These are phyloP conservation scores for Pseudococcus jackbeardsleyi DNA, from an alignment of 2,888 invertebrate species.

Conservation along the genomic window DNA sequence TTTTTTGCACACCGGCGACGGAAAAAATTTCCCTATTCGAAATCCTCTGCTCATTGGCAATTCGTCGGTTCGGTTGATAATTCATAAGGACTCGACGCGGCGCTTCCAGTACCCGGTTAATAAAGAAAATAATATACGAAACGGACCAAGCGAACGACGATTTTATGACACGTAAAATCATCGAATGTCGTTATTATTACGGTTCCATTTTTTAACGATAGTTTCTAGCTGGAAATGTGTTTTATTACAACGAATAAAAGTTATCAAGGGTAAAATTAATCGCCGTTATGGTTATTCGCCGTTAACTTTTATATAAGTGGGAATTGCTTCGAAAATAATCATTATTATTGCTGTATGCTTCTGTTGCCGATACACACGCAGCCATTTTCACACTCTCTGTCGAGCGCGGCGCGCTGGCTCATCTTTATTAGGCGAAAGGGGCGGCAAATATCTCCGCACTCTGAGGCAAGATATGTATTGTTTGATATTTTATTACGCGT, in stretches of 20 bases:
- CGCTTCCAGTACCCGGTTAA: not conserved
- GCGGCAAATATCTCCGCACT: not conserved
- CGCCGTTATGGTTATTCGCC: constrained; percentile 64
- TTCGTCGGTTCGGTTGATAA: too few relatives aligned
- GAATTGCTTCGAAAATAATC: constrained; percentile 59
- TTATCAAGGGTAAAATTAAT: constrained; percentile 65
- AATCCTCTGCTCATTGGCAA: too few relatives aligned
- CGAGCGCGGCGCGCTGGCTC: not conserved
- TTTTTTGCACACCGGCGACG: too few relatives aligned
- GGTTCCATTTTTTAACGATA: constrained; percentile 63
- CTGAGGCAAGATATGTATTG: constrained; percentile 28
- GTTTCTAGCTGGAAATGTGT: constrained; percentile 63
- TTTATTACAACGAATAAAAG: constrained; percentile 63
- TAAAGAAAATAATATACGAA: constrained; percentile 27
- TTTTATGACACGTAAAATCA: constrained; percentile 64
- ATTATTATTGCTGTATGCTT: constrained; percentile 36
- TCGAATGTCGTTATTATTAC: constrained; percentile 63
- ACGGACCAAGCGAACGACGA: constrained; percentile 57
- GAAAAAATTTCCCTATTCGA: too few relatives aligned
- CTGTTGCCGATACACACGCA: constrained; percentile 19
- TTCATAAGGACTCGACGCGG: not conserved
- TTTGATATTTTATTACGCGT: constrained; percentile 31
- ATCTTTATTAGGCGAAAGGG: constrained; percentile 14
- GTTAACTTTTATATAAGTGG: constrained; percentile 62
- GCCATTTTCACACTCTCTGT: not conserved